A percentile compares a stretch with the other conserved stretches of the same genome.
Conservation (phyloP, 2,113 vertebrate genomes). For the Macroglossus sobrinus region DNA sequence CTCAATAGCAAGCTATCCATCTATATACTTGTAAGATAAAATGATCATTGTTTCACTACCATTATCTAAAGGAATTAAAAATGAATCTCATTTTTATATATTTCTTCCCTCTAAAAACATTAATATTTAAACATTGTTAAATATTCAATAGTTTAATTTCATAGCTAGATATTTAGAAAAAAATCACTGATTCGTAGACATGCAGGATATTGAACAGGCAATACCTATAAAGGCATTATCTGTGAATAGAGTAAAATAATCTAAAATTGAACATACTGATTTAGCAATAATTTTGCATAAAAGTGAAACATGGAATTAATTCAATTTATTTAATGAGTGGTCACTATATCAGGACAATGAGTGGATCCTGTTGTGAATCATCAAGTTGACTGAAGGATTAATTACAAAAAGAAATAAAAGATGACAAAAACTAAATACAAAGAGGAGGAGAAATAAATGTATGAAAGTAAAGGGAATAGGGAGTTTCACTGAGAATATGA, state of each 20-base stretch:
- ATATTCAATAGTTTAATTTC: slow-evolving; percentile 77
- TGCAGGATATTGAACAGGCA: slow-evolving; percentile 12
- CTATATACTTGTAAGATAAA: slow-evolving; percentile 52
- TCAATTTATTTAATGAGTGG: slow-evolving; percentile 5
- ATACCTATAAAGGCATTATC: not conserved
- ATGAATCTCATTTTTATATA: slow-evolving; percentile 74
- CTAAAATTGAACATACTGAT: not conserved
- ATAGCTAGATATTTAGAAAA: slow-evolving; percentile 61
- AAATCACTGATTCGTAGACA: slow-evolving; percentile 53
- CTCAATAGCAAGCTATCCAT: slow-evolving; percentile 1
- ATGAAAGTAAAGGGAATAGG: not conserved
- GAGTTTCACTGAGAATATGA: not conserved
- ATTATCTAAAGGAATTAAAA: slow-evolving; percentile 76
- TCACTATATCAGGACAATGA: not conserved
- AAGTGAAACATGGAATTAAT: slow-evolving; percentile 36
- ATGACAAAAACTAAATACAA: not conserved
- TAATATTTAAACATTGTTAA: slow-evolving; percentile 76
- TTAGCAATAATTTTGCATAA: slow-evolving; percentile 25
- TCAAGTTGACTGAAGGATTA: not conserved
- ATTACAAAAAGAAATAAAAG: not conserved
- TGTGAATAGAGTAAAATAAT: slow-evolving; percentile 14
- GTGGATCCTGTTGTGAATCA: not conserved
- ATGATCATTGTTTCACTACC: slow-evolving; percentile 62
- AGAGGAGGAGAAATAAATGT: not conserved
- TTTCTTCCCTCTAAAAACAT: slow-evolving; percentile 74